A percentile compares a stretch with the other conserved stretches of the same genome.
phyloP scores from a whole-genome alignment of 2,797 vertebrate genomes.

The Pseudochromis fuscus region DNA sequence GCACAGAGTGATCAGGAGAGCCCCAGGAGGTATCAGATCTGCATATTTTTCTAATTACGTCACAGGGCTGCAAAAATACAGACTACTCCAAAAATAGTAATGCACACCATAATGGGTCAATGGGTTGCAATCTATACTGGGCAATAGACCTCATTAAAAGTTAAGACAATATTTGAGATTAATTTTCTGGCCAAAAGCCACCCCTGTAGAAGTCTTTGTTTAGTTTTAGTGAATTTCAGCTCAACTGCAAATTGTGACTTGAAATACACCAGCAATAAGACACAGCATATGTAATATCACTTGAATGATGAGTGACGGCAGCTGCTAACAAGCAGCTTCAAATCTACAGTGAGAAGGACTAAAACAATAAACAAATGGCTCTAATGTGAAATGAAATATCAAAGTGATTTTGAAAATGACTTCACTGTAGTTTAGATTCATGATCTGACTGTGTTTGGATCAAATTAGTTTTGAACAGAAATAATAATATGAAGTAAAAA shows the following conservation, averaged over 20 bases:
- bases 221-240: constrained; percentile 27
- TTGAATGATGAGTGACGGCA: constrained; percentile 43
- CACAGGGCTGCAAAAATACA: constrained; percentile 33
- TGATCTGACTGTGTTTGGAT: background rate
- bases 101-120: constrained; percentile 3
- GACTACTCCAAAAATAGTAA: constrained; percentile 15
- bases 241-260: constrained; percentile 26
- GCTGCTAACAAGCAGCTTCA: constrained; percentile 21
- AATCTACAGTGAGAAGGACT: constrained; percentile 26
- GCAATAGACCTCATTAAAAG: constrained; percentile 16
- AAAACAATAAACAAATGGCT: constrained; percentile 10
- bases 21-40: constrained; percentile 54
- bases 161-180: constrained; percentile 27
- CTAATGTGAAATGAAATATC: constrained; percentile 18
- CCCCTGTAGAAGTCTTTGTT: constrained; percentile 23
- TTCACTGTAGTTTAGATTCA: background rate
- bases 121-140: constrained; percentile 26
- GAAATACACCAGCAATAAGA: constrained; percentile 43
- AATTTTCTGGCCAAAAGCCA: constrained; percentile 23
- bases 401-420: constrained; percentile 14
- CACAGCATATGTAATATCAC: constrained; percentile 32
- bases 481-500: background rate
- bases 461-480: background rate
- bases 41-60: constrained; percentile 57
- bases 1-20: constrained; percentile 54